Evolutionary conservation across 2,888 invertebrate species (phyloP).

Genomic region (Harpalus rufipes): DNA sequence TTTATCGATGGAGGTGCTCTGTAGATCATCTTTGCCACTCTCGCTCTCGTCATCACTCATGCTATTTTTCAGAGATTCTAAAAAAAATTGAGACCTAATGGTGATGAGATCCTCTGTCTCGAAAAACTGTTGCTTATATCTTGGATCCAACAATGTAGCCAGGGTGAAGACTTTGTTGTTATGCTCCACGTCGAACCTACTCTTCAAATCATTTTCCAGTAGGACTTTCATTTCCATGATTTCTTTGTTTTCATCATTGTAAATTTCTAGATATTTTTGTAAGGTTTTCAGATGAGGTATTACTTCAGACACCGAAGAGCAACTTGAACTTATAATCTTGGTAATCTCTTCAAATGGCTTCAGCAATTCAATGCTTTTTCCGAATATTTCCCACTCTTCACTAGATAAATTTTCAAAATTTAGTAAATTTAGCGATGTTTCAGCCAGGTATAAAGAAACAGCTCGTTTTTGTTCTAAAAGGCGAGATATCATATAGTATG

Average conservation of each 20-base stretch:
- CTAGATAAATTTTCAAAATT: slow-evolving; percentile 10
- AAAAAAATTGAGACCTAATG: too few species aligned
- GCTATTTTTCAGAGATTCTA: too few species aligned
- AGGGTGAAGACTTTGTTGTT: neutral
- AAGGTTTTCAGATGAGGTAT: slow-evolving; percentile 23
- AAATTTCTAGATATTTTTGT: neutral
- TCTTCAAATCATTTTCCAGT: neutral
- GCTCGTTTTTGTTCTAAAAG: slow-evolving; percentile 19
- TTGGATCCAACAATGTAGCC: slow-evolving; percentile 32
- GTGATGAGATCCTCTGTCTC: too few species aligned
- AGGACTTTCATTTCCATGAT: neutral
- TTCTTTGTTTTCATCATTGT: neutral
- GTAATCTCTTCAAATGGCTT: slow-evolving; percentile 48
- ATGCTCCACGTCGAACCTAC: neutral
- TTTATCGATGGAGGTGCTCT: too few species aligned
- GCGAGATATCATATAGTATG: slow-evolving; percentile 10
- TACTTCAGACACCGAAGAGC: slow-evolving; percentile 5
- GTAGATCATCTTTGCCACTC: too few species aligned
- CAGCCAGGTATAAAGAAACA: neutral
- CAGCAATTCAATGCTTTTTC: slow-evolving; percentile 12
- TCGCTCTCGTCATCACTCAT: too few species aligned
- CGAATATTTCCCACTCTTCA: slow-evolving; percentile 21
- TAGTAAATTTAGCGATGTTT: neutral
- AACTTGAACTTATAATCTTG: slow-evolving; percentile 34
- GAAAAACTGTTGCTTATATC: neutral